phyloP scores from a whole-genome alignment of 2,888 invertebrate species.

The Drosophila infuscata region DNA sequence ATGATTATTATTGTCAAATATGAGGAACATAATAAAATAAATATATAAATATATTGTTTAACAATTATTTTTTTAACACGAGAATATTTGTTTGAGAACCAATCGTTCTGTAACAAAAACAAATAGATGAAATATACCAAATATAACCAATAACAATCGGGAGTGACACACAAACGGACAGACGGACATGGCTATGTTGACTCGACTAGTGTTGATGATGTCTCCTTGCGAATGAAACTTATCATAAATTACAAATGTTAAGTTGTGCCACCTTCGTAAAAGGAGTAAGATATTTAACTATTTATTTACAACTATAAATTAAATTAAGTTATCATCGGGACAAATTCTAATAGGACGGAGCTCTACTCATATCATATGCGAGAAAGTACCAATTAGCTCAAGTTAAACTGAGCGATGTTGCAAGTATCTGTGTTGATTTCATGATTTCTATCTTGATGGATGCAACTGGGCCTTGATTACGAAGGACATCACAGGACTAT shows the following conservation, averaged over 20 bases:
- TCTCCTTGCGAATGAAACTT: neutral
- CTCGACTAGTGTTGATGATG: neutral
- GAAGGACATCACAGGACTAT: conserved; percentile 13
- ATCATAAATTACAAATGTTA: neutral
- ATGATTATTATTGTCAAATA: neutral
- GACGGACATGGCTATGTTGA: no score
- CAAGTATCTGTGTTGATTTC: conserved; percentile 1
- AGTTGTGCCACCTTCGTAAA: neutral
- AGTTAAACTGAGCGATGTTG: neutral
- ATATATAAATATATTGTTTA: neutral
- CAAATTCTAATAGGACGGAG: neutral
- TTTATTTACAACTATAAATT: neutral
- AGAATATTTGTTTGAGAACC: neutral
- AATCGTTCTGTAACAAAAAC: neutral
- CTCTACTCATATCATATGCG: neutral
- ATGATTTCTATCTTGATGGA: conserved; percentile 19
- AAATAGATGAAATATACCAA: neutral
- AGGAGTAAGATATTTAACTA: neutral
- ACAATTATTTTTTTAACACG: neutral
- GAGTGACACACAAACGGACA: neutral
- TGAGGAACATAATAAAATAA: neutral
- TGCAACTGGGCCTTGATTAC: conserved; percentile 25
- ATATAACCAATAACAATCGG: neutral
- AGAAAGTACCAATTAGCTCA: conserved; percentile 27
- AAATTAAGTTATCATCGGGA: neutral